Evolutionary conservation across 2,797 vertebrate species (phyloP).

Genomic region (Euphonia xanthogaster): DNA sequence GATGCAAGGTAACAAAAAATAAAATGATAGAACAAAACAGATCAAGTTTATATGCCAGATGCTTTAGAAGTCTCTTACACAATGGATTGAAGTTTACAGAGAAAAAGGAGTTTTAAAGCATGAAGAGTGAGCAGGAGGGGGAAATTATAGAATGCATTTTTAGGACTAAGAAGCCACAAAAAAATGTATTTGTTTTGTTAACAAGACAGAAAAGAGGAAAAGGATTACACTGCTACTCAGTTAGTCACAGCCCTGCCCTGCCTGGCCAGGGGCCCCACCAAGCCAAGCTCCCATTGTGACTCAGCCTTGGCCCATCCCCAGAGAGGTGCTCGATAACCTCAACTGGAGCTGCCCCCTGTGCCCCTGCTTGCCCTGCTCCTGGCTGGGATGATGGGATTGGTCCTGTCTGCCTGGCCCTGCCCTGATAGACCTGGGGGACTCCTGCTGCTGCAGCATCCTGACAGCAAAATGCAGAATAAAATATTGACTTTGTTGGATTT

Average conservation of each 20-base stretch:
- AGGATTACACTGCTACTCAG: background rate
- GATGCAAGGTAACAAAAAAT: background rate
- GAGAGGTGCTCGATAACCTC: fast-evolving
- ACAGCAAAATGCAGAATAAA: background rate
- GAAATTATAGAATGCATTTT: background rate
- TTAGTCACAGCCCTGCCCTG: background rate
- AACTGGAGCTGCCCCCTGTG: background rate
- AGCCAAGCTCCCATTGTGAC: fast-evolving
- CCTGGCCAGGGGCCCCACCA: no score
- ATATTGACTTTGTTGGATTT: background rate
- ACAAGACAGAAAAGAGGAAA: background rate
- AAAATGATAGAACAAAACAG: background rate
- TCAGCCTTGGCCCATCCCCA: background rate
- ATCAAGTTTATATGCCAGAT: background rate
- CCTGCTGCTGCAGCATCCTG: background rate
- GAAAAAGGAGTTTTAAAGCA: background rate
- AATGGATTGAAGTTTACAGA: background rate
- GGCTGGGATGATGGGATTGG: background rate
- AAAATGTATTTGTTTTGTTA: background rate
- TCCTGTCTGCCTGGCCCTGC: background rate
- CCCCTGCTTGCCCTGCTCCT: background rate
- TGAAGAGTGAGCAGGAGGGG: fast-evolving
- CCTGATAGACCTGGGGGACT: fast-evolving
- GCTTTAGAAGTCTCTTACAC: background rate
- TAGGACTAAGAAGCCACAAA: background rate